Evolutionary conservation across 2,888 invertebrate genomes (phyloP).

Genomic region (Norana najaformis): DNA sequence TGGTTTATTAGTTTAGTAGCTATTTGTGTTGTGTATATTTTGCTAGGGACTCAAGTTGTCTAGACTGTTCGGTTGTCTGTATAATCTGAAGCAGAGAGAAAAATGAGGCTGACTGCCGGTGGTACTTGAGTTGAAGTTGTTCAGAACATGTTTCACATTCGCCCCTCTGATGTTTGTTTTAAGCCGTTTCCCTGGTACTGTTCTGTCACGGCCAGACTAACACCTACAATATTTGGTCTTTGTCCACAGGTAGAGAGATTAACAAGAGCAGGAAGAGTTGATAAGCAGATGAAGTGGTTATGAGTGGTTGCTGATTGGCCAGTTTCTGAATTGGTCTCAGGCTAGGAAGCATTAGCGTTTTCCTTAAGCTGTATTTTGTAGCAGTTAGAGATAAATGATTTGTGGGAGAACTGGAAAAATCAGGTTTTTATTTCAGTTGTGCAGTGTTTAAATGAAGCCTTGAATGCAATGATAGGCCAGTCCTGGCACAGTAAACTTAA

Average conservation of each 20-base stretch:
- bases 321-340: neutral
- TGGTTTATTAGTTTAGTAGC: neutral
- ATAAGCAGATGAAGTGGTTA: neutral
- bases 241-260: neutral
- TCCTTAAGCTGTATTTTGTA: neutral
- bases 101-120: neutral
- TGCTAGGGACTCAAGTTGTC: neutral
- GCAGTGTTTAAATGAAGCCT: neutral
- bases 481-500: too few relatives aligned
- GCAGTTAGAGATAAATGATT: neutral
- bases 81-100: neutral
- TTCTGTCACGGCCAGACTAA: neutral
- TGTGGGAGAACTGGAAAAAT: neutral
- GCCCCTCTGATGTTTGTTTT: neutral
- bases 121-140: neutral
- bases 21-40: neutral
- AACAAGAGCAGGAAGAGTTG: neutral
- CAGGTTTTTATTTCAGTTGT: neutral
- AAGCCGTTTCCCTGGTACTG: neutral
- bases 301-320: neutral
- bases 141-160: neutral
- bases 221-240: too few relatives aligned
- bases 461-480: neutral
- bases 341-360: neutral
- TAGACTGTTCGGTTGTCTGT: neutral